Conservation (phyloP, 2,113 vertebrate genomes). For the Chauna torquata region DNA sequence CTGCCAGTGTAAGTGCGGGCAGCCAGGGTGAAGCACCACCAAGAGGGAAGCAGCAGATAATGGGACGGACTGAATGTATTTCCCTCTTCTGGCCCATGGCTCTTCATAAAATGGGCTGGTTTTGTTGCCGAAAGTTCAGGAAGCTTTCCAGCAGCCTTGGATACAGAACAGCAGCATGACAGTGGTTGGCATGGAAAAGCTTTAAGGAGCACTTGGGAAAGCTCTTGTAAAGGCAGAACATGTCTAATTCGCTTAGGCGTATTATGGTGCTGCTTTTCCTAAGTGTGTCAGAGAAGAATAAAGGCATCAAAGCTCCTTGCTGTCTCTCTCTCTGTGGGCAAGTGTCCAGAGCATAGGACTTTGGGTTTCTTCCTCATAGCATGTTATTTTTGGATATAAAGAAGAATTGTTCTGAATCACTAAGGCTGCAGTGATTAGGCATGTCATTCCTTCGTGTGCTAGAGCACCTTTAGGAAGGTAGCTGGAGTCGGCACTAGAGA, state of each 20-base stretch:
- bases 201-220: not conserved
- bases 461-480: not conserved
- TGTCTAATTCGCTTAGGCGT: not conserved
- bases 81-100: not conserved
- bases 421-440: not conserved
- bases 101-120: not conserved
- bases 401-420: not conserved
- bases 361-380: not conserved
- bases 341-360: not conserved
- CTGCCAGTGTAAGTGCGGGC: not conserved
- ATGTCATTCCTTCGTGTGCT: not conserved
- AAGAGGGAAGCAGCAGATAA: not conserved
- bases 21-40: not conserved
- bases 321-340: not conserved
- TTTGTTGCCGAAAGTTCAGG: not conserved
- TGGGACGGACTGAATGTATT: not conserved
- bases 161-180: not conserved
- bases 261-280: not conserved
- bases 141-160: not conserved
- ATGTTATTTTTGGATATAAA: not conserved
- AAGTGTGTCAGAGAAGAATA: not conserved
- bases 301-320: not conserved
- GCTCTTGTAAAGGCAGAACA: not conserved
- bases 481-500: not conserved
- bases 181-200: not conserved